A percentile compares a stretch with the other conserved stretches of the same genome.
phyloP scores from a whole-genome alignment of 1,140 invertebrate species.

The Drepana arcuata region DNA sequence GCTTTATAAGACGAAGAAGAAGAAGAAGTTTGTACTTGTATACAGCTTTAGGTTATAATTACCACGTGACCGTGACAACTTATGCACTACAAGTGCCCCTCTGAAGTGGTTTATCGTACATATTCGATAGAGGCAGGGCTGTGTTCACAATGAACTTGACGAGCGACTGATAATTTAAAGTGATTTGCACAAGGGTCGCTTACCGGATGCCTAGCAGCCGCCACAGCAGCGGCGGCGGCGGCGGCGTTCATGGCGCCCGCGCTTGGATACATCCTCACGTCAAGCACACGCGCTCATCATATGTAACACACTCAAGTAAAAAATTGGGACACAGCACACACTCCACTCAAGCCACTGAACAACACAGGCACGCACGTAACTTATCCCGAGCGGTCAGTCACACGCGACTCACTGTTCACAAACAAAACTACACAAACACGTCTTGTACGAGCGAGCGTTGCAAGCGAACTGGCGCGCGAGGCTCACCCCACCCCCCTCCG shows the following conservation, averaged over 20 bases:
- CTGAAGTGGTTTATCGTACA: no score
- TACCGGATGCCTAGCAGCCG: conserved; percentile 71
- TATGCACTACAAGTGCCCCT: no score
- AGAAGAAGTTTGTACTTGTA: no score
- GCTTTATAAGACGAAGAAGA: no score
- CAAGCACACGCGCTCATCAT: conserved; percentile 60
- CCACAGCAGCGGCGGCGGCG: conserved; percentile 69
- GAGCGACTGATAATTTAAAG: conserved; percentile 14
- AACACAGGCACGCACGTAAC: conserved; percentile 40
- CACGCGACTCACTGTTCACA: conserved; percentile 32
- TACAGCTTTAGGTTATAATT: no score
- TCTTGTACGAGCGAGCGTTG: conserved; percentile 24
- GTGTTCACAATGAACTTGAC: no score
- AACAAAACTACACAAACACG: conserved; percentile 18
- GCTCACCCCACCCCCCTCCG: conserved; percentile 27
- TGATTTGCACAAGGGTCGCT: conserved; percentile 27
- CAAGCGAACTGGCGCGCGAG: conserved; percentile 44
- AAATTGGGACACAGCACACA: conserved; percentile 55
- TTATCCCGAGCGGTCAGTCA: conserved; percentile 41
- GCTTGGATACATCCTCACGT: conserved; percentile 69
- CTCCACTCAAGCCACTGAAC: conserved; percentile 48
- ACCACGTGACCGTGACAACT: no score
- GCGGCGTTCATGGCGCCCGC: conserved; percentile 71
- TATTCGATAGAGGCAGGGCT: no score
- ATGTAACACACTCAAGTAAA: conserved; percentile 39